phyloP scores from a whole-genome alignment of 2,888 invertebrate species.

The Hypercompe scribonia region DNA sequence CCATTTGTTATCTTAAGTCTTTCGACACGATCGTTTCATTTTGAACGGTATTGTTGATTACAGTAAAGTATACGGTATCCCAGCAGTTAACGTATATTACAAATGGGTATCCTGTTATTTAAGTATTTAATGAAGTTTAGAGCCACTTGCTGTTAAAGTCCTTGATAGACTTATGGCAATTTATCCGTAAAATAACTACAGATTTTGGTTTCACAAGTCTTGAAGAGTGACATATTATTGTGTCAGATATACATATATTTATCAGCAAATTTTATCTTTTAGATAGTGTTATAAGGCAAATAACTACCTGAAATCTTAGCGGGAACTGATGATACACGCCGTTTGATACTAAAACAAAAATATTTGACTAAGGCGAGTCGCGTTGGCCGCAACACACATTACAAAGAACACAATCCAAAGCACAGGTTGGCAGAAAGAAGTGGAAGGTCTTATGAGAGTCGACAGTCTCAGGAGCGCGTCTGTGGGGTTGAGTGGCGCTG shows the following conservation, averaged over 20 bases:
- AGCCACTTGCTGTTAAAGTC: no score
- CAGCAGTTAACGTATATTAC: not conserved
- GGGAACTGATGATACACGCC: no score
- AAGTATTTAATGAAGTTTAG: not conserved
- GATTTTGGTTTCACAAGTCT: no score
- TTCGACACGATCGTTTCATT: not conserved
- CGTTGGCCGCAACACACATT: not conserved
- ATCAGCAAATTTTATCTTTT: no score
- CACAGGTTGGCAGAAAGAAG: conserved; percentile 43
- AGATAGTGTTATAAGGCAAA: no score
- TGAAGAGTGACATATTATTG: no score
- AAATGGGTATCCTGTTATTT: not conserved
- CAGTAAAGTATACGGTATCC: not conserved
- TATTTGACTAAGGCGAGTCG: not conserved
- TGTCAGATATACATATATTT: no score
- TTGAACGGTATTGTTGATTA: not conserved
- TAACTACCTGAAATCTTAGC: no score
- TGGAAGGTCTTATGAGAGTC: conserved; percentile 73
- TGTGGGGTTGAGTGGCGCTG: conserved; percentile 57
- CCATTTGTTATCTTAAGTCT: not conserved
- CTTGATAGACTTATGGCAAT: no score
- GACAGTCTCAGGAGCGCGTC: conserved; percentile 79
- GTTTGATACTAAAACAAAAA: not conserved
- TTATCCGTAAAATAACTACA: no score
- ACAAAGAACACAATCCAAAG: conserved; percentile 17